Percentiles rank a stretch among this genome's conserved stretches.
phyloP scores from a whole-genome alignment of 1,140 invertebrate genomes.

The Parapsyche elsis region DNA sequence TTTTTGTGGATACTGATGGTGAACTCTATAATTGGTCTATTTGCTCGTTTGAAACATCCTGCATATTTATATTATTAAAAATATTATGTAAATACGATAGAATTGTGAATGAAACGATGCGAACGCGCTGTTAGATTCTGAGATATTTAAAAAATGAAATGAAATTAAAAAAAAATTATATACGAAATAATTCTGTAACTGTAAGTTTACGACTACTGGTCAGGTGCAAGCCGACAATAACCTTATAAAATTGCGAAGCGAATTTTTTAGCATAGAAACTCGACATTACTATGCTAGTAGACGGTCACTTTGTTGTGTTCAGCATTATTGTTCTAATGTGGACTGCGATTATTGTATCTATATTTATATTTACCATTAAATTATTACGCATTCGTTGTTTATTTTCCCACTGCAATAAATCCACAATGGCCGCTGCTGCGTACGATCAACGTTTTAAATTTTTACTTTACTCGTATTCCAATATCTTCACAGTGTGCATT shows the following conservation, averaged over 20 bases:
- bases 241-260: slow-evolving; percentile 21
- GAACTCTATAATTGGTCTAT: no score
- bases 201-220: slow-evolving; percentile 10
- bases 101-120: background rate
- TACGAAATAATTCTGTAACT: slow-evolving; percentile 15
- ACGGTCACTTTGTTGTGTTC: slow-evolving; percentile 28
- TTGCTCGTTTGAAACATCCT: no score
- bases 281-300: slow-evolving; percentile 28
- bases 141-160: background rate
- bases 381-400: no score
- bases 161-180: background rate
- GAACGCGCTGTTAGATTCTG: background rate
- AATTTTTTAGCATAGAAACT: slow-evolving; percentile 26
- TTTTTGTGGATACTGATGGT: no score
- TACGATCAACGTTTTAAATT: no score
- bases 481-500: no score
- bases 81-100: no score
- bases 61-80: no score
- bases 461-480: no score
- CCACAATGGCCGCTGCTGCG: no score
- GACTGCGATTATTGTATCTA: background rate
- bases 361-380: no score
- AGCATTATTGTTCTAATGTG: background rate
- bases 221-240: slow-evolving; percentile 30
- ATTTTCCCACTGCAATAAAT: no score